These are phyloP conservation scores for Eledone cirrhosa DNA, from an alignment of 2,888 invertebrate species.

Conservation along the genomic window DNA sequence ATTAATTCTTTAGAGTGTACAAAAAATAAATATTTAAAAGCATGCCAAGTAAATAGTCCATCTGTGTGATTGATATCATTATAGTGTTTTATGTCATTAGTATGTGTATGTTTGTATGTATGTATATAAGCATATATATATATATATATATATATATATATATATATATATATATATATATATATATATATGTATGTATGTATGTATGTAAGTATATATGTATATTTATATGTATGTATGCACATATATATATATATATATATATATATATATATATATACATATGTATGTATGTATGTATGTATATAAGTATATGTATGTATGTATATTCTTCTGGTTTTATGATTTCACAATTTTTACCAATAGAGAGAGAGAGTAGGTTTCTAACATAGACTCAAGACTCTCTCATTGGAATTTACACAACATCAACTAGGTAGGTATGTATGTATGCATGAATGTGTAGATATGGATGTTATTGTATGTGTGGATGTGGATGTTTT, in stretches of 20 bases:
- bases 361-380: too few species aligned
- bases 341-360: too few species aligned
- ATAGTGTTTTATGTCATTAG: neutral
- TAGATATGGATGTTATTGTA: too few species aligned
- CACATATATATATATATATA: neutral
- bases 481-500: too few species aligned
- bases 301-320: slow-evolving; percentile 4
- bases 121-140: neutral
- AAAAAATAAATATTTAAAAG: too few species aligned
- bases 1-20: too few species aligned
- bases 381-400: too few species aligned
- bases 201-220: neutral
- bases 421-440: too few species aligned
- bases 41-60: too few species aligned
- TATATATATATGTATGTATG: neutral
- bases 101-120: neutral
- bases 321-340: neutral
- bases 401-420: too few species aligned
- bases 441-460: too few species aligned
- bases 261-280: neutral
- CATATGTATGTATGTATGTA: neutral
- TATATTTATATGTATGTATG: neutral
- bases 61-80: too few species aligned
- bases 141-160: slow-evolving; percentile 2
- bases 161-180: neutral